Percentiles rank a stretch among this genome's conserved stretches.
These are phyloP conservation scores for Arctopsyche grandis DNA, from an alignment of 1,140 invertebrate genomes.

Conservation along the genomic window DNA sequence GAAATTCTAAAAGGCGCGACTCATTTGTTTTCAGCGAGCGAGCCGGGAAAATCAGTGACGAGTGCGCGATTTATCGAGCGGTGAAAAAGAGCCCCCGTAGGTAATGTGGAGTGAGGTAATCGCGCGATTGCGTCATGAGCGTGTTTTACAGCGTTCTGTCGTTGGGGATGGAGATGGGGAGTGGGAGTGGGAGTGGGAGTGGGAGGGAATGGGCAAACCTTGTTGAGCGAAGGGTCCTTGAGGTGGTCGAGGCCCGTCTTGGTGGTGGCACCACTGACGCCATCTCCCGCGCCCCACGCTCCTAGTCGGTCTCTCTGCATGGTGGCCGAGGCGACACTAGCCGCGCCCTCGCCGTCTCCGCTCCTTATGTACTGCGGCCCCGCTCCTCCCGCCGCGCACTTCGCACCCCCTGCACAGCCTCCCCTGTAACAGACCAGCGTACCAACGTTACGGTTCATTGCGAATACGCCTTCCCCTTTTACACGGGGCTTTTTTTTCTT, in stretches of 20 bases:
- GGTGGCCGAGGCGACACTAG: constrained; percentile 44
- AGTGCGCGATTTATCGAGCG: too few relatives aligned
- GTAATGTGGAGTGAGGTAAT: too few relatives aligned
- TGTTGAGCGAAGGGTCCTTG: constrained; percentile 79
- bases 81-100: too few relatives aligned
- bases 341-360: not conserved
- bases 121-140: too few relatives aligned
- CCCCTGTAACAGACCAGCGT: constrained; percentile 11
- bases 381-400: not conserved
- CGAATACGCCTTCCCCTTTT: too few relatives aligned
- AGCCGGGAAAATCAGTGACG: too few relatives aligned
- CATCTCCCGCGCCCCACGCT: constrained; percentile 67
- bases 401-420: constrained; percentile 35
- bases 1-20: too few relatives aligned
- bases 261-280: constrained; percentile 60
- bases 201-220: constrained; percentile 69
- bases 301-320: constrained; percentile 74
- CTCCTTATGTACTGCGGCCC: constrained; percentile 28
- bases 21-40: too few relatives aligned
- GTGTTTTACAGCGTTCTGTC: too few relatives aligned
- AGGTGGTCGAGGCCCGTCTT: constrained; percentile 78
- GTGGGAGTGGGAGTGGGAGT: too few relatives aligned
- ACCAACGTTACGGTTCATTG: not conserved
- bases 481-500: too few relatives aligned
- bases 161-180: too few relatives aligned